Conservation (phyloP, 2,797 vertebrate species). For the Leptodactylus fallax region DNA sequence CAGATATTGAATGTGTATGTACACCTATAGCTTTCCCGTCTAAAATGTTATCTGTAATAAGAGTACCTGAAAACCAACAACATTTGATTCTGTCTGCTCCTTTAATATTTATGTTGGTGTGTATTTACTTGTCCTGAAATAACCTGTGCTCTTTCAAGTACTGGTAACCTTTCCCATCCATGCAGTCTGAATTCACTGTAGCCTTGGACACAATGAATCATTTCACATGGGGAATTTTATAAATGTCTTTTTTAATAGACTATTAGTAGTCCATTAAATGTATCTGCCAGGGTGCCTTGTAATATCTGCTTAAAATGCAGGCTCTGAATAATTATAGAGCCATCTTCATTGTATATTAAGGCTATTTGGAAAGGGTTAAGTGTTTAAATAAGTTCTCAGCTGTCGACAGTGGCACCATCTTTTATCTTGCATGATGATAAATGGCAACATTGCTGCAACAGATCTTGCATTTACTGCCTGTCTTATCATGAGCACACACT, state of each 20-base stretch:
- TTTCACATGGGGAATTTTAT: conserved; percentile 13
- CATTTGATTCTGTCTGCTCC: background rate
- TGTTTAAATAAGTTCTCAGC: conserved; percentile 21
- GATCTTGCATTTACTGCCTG: conserved; percentile 55
- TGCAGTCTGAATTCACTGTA: background rate
- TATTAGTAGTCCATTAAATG: conserved; percentile 44
- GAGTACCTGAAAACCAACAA: background rate
- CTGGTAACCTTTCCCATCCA: conserved; percentile 23
- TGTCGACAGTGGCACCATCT: conserved; percentile 27
- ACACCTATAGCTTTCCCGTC: too few species aligned
- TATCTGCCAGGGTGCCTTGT: background rate
- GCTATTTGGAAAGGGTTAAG: conserved; percentile 36
- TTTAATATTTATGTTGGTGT: background rate
- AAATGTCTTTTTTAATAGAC: conserved; percentile 32
- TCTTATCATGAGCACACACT: conserved; percentile 55
- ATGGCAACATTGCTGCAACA: conserved; percentile 40
- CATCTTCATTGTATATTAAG: conserved; percentile 13
- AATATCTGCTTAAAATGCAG: conserved; percentile 4
- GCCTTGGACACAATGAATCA: conserved; percentile 25
- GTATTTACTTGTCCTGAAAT: conserved; percentile 20
- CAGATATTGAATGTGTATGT: too few species aligned
- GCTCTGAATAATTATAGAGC: background rate
- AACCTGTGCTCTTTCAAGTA: conserved; percentile 30
- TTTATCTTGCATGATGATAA: conserved; percentile 56
- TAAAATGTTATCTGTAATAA: too few species aligned